These are phyloP conservation scores for Polydrusus tereticollis DNA, from an alignment of 2,888 invertebrate species.

Conservation along the genomic window DNA sequence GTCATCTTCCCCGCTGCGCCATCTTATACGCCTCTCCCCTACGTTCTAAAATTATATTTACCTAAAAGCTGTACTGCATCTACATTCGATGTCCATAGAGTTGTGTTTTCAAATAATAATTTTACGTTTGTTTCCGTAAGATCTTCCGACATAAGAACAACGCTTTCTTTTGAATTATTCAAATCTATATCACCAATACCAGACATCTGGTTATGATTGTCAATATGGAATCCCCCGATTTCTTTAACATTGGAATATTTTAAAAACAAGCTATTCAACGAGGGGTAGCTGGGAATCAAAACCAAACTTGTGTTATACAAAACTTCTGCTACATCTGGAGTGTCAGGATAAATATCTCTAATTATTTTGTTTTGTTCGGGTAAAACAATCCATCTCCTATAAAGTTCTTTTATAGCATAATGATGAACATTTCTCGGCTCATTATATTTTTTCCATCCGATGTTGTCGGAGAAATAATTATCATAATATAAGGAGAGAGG, in stretches of 20 bases:
- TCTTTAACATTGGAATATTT: constrained; percentile 29
- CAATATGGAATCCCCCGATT: constrained; percentile 19
- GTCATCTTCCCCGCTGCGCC: too few species aligned
- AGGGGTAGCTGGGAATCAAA: constrained; percentile 27
- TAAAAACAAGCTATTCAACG: constrained; percentile 4
- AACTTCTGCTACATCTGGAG: constrained; percentile 13
- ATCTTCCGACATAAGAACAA: background rate
- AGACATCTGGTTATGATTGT: background rate
- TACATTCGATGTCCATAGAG: background rate
- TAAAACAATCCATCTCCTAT: background rate
- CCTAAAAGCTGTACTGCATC: too few species aligned
- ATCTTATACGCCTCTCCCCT: too few species aligned
- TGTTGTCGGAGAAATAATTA: constrained; percentile 12
- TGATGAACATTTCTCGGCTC: constrained; percentile 6
- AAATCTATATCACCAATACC: background rate
- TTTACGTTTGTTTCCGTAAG: too few species aligned
- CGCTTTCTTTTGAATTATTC: background rate
- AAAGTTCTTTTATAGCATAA: constrained; percentile 19
- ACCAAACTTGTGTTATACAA: constrained; percentile 27
- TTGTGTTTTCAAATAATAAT: too few species aligned
- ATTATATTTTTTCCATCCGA: background rate
- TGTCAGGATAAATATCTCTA: constrained; percentile 9
- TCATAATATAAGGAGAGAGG: constrained; percentile 28
- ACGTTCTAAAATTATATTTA: too few species aligned
- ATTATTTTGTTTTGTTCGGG: constrained; percentile 18